Base-by-base conservation (phyloP, 1,140 invertebrate genomes). In the Glossosoma conforme region DNA sequence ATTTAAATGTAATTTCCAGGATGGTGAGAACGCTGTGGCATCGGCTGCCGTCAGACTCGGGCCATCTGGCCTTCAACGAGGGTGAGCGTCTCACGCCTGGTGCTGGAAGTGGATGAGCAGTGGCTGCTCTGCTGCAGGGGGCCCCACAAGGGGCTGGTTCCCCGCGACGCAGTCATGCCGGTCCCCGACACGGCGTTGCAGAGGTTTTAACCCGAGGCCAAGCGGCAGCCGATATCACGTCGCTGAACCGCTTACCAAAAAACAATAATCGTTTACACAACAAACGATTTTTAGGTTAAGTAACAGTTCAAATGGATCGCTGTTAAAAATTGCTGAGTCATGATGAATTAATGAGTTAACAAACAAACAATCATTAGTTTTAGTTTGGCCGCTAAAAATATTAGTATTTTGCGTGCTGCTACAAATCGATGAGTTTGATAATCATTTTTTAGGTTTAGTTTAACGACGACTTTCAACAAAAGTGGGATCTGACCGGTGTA, bases 11-110 rank as follows among this genome's bases (percentile, higher is more conserved):
- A 53, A 58, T 51, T 77, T 75, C 3, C 70, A 88, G 86, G 66
- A 77, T 82, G 61, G 87, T 87, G 21, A 76, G 82, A 62, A 87
- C 87, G 2, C 63, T 88, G 10, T 83, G 83, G 62, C 85, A 88
- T 60, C 74, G 85, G 56, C 64, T 85, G 43, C 81, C 85, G 10
- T 84, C 85, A 1, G 83, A 87, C 60, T 85, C 83, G 28, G 86
- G 86, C 24, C 86, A 88, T 60, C 68, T 89, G n/a, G 82, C 85
- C 13, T 89, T 86, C 69, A 85, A 83, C 58, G 84, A 87, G 62
- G 86, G 86, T 1, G 85, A 88, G 58, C 78, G 78, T 37, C 68
- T 89, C 17, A n/a, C 80, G 80, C 55, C 78, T 89, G 2, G 82
- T 89, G 28, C 68, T 88, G 19, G 85, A 88, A 58, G 85, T 89